Evolutionary conservation across 2,888 invertebrate genomes (phyloP).

Genomic region (Lysandra bellargus): DNA sequence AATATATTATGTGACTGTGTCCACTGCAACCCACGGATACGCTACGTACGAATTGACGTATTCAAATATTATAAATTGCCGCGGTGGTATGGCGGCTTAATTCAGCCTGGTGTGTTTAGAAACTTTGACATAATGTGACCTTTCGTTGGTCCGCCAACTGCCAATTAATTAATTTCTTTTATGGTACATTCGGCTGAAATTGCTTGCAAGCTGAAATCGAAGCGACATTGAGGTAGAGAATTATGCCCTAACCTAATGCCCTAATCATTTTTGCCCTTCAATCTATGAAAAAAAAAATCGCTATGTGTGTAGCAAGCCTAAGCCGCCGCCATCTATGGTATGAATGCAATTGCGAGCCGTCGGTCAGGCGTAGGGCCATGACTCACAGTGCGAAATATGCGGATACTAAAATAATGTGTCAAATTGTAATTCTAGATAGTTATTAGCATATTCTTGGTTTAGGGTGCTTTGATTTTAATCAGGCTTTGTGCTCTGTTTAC

Average conservation of each 20-base stretch:
- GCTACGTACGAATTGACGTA: too few species aligned
- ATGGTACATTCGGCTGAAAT: too few species aligned
- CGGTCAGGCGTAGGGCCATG: background rate
- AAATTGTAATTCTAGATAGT: background rate
- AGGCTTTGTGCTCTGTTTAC: background rate
- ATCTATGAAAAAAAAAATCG: background rate
- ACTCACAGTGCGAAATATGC: background rate
- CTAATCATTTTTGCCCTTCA: background rate
- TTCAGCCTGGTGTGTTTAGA: too few species aligned
- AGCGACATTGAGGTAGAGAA: background rate
- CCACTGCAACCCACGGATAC: too few species aligned
- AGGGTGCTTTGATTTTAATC: background rate
- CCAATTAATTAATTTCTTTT: too few species aligned
- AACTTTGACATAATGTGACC: too few species aligned
- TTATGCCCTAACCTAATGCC: too few species aligned
- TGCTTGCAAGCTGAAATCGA: background rate
- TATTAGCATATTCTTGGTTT: background rate
- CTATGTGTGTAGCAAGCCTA: background rate
- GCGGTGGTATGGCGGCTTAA: too few species aligned
- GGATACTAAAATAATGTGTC: background rate
- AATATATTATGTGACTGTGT: too few species aligned
- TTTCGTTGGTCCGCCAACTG: too few species aligned
- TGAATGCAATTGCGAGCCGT: background rate
- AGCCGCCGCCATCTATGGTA: background rate
- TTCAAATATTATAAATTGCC: too few species aligned